Percentiles rank a stretch among this genome's conserved stretches.
Conservation (phyloP, 2,113 vertebrate species). For the Acrocephalus kingi region DNA sequence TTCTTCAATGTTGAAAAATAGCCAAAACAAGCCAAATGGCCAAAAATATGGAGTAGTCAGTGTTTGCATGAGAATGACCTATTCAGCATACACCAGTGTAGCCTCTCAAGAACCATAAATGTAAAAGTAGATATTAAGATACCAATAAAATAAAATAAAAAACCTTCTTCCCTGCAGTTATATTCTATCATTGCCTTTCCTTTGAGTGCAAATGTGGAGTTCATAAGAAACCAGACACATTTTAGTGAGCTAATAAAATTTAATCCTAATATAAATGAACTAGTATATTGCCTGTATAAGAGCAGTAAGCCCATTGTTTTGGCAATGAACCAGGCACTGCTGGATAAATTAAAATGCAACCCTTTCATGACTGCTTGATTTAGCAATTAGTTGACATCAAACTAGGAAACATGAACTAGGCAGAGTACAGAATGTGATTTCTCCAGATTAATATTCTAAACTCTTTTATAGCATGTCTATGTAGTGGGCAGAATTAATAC, state of each 20-base stretch:
- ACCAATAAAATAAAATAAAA: neutral
- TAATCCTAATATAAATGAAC: neutral
- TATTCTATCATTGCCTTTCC: neutral
- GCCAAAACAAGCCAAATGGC: neutral
- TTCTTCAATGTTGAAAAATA: neutral
- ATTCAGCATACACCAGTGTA: neutral
- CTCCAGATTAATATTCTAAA: neutral
- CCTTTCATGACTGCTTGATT: conserved; percentile 13
- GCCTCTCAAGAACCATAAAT: neutral
- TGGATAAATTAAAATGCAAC: neutral
- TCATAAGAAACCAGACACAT: neutral
- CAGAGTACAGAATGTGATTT: neutral
- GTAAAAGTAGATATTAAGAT: neutral
- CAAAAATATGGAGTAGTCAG: neutral
- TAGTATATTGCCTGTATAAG: neutral
- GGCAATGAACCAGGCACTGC: neutral
- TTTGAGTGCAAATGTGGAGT: neutral
- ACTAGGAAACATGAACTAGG: neutral
- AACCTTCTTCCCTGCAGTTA: neutral
- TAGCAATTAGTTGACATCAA: conserved; percentile 23
- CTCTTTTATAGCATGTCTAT: neutral
- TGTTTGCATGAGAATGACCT: neutral
- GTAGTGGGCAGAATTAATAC: neutral
- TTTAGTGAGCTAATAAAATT: neutral
- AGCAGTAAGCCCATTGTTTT: neutral